Evolutionary conservation across 2,888 invertebrate genomes (phyloP).

Genomic region (Drosophila austrosaltans): DNA sequence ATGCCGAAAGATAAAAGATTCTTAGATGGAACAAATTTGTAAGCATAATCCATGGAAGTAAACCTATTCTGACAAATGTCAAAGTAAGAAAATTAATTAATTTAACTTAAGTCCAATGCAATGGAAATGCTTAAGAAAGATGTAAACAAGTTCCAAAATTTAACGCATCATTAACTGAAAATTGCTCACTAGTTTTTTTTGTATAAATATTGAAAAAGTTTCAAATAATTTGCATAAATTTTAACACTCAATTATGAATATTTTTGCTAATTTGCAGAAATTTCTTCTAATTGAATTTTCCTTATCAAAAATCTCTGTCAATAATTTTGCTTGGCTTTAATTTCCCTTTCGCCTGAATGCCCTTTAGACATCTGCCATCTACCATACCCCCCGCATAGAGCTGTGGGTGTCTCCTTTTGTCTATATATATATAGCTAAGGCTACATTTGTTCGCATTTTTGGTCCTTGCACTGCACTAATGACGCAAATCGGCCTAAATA

Average conservation of each 20-base stretch:
- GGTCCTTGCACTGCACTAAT: slow-evolving; percentile 59
- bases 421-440: slow-evolving; percentile 4
- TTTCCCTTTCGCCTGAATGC: slow-evolving; percentile 17
- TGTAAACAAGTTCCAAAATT: too few relatives aligned
- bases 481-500: slow-evolving; percentile 73
- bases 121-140: too few relatives aligned
- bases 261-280: neutral
- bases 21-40: neutral
- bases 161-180: neutral
- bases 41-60: neutral
- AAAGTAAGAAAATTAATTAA: neutral
- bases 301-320: neutral
- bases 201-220: neutral
- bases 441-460: slow-evolving; percentile 55
- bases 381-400: slow-evolving; percentile 8
- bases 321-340: neutral
- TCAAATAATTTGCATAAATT: neutral
- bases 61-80: neutral
- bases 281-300: neutral
- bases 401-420: neutral
- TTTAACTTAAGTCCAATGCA: neutral
- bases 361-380: slow-evolving; percentile 49
- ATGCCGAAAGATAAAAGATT: slow-evolving; percentile 19
- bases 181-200: neutral
- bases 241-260: neutral